phyloP scores from a whole-genome alignment of 2,797 vertebrate genomes.

The Graptemys geographica region DNA sequence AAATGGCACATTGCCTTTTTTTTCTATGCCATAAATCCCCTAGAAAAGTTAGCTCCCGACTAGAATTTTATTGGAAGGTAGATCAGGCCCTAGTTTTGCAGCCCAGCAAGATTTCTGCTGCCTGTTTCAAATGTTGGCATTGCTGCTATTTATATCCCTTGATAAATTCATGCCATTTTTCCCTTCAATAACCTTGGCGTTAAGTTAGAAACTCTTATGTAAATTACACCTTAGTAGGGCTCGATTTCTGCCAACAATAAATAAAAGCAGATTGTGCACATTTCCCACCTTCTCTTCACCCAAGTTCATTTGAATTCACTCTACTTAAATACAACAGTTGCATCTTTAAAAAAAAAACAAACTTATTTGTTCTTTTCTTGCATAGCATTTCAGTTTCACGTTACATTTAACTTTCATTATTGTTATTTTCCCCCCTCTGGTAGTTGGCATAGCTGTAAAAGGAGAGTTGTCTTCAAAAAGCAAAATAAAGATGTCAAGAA shows the following conservation, averaged over 20 bases:
- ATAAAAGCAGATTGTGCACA: neutral
- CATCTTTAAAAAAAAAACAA: neutral
- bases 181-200: constrained; percentile 42
- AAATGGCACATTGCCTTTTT: neutral
- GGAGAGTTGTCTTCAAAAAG: neutral
- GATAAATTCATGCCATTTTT: neutral
- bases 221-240: constrained; percentile 40
- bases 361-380: constrained; percentile 11
- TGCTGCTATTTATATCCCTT: constrained; percentile 61
- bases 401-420: no score
- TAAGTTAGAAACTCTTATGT: constrained; percentile 60
- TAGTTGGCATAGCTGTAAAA: neutral
- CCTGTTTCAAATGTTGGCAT: neutral
- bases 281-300: constrained; percentile 15
- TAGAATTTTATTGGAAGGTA: neutral
- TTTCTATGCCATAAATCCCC: neutral
- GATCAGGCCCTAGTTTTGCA: neutral
- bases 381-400: neutral
- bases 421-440: neutral
- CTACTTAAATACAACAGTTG: neutral
- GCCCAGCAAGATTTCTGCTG: fast-evolving
- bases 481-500: neutral
- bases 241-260: constrained; percentile 63
- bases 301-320: neutral
- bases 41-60: neutral